Evolutionary conservation across 2,888 invertebrate species (phyloP), one percentile per base, ranked within the genome.

Genomic region (Melanostoma scalare): DNA sequence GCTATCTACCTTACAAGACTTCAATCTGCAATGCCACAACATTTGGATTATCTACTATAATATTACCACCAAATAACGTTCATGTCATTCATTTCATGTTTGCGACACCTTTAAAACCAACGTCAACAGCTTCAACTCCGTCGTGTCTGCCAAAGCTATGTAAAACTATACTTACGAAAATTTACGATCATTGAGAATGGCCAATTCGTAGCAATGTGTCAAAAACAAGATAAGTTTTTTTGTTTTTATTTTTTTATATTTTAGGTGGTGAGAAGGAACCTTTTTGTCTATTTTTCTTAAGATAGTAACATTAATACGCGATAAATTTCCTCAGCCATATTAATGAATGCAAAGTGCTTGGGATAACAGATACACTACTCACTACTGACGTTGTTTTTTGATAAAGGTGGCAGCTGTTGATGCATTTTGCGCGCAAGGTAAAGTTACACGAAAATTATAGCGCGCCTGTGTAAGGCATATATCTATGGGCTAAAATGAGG

Each of bases 181-280:
- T 84, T 84, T 84, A 84, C 84, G 84, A 84, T 67, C 84, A 56
- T 71, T 74, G 84, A 75, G 75, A 84, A 79, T 79, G 74, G 71
- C 84, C 84, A 84, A 84, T 84, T 84, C 84, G 84, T 84, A 84
- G 79, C 84, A 84, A 84, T 84, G 84, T 84, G 84, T 84, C 84
- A 84, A 84, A 79, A 84, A 79, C 84, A 84, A 79, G 84, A 84
- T 84, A 84, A 84, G 79, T 74, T 52, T 71, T 74, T 42, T 53
- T 40, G 5, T 60, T 63, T 63, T 71, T 46, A 10, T 53, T 63
- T 44, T 73, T 53, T 44, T 6, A 20, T 52, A 40, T 53, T 46
- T 30, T 55, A 35, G 6, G 35, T 76, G 67, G 72, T 71, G 67
- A 74, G 65, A 71, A 67, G 65, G 60, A 74, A 84, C 79, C 79